phyloP scores from a whole-genome alignment of 2,797 vertebrate species.

The Lemur catta region DNA sequence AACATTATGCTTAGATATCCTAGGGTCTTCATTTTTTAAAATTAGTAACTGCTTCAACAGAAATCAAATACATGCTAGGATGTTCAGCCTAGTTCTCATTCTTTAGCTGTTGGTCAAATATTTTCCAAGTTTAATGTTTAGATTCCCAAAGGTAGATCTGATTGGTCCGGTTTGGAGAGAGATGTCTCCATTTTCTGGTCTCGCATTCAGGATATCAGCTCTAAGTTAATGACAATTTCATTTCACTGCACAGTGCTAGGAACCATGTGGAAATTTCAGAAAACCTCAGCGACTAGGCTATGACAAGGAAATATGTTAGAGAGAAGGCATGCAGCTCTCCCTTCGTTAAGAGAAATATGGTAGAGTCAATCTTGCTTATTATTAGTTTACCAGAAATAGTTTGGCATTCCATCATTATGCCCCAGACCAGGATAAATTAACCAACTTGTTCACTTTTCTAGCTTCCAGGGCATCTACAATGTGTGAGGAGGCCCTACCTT shows the following conservation, averaged over 20 bases:
- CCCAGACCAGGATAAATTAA: neutral
- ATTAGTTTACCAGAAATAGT: slow-evolving; percentile 10
- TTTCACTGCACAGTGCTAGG: neutral
- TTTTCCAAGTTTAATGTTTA: slow-evolving; percentile 44
- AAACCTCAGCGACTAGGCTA: neutral
- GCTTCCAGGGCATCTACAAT: neutral
- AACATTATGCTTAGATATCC: slow-evolving; percentile 50
- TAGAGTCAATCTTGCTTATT: neutral
- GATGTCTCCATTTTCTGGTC: neutral
- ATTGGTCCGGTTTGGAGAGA: neutral
- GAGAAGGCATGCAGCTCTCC: neutral
- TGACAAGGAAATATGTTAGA: neutral
- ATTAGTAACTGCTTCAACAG: slow-evolving; percentile 46
- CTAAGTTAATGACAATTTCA: neutral
- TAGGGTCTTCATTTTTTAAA: slow-evolving; percentile 38
- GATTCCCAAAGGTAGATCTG: neutral
- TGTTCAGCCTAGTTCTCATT: slow-evolving; percentile 13
- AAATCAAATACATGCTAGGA: slow-evolving; percentile 42
- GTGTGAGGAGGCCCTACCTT: neutral
- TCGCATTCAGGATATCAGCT: neutral
- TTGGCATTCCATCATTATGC: neutral
- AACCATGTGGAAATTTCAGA: neutral
- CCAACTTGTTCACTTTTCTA: neutral
- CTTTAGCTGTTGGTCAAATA: slow-evolving; percentile 27
- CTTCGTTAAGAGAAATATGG: neutral